Conservation (phyloP, 2,888 invertebrate species). For the Drosophila paramelanica region DNA sequence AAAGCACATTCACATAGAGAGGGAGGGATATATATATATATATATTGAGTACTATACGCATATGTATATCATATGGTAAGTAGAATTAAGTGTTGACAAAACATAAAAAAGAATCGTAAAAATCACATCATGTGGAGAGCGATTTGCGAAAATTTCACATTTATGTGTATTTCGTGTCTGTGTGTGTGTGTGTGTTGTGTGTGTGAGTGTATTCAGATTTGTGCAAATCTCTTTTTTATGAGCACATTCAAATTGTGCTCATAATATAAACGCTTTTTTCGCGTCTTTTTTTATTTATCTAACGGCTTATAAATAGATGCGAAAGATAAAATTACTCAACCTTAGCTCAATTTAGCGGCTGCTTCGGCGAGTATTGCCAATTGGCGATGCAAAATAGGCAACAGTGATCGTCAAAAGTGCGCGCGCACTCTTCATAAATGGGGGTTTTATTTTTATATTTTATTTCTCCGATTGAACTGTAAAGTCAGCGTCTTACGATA, state of each 20-base stretch:
- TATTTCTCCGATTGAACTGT: background rate
- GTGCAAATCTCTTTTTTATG: constrained; percentile 76
- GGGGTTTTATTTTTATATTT: background rate
- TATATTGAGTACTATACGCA: constrained; percentile 7
- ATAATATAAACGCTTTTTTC: constrained; percentile 42
- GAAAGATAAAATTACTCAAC: constrained; percentile 38
- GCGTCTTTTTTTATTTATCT: constrained; percentile 33
- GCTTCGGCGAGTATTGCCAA: constrained; percentile 41
- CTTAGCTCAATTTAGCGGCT: constrained; percentile 55
- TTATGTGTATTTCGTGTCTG: background rate
- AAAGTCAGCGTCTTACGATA: constrained; percentile 19
- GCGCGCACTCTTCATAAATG: constrained; percentile 1
- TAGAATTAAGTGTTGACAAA: constrained; percentile 49
- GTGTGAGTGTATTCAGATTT: constrained; percentile 56
- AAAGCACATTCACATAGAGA: background rate
- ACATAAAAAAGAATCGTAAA: constrained; percentile 31
- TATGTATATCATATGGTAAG: constrained; percentile 26
- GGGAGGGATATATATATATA: constrained; percentile 5
- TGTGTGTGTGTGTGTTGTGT: constrained; percentile 14
- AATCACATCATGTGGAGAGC: constrained; percentile 48
- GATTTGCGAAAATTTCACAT: constrained; percentile 40
- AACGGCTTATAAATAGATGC: constrained; percentile 50
- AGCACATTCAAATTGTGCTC: constrained; percentile 60
- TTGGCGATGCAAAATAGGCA: constrained; percentile 47
- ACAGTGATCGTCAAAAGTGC: constrained; percentile 34